Percentiles rank a stretch among this genome's conserved stretches.
Evolutionary conservation across 2,113 vertebrate genomes (phyloP).

Genomic region (Dicentrarchus labrax): DNA sequence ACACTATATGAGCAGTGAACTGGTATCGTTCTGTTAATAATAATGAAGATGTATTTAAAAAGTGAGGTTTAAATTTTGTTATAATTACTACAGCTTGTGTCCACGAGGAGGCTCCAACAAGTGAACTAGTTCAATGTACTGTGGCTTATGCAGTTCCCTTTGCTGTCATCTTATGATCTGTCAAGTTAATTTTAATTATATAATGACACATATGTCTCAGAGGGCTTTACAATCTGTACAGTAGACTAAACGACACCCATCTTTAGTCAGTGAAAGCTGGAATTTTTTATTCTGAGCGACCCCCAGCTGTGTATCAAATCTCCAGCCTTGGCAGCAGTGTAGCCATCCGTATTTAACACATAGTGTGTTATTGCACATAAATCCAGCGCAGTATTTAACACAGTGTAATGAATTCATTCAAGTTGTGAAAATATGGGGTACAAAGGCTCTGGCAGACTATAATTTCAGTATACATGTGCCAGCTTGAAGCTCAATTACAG

Average conservation of each 20-base stretch:
- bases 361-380: constrained; percentile 12
- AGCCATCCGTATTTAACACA: neutral
- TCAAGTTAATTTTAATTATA: neutral
- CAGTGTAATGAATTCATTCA: constrained; percentile 28
- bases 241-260: neutral
- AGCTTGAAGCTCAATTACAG: constrained; percentile 36
- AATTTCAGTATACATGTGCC: constrained; percentile 20
- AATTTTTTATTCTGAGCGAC: neutral
- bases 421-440: constrained; percentile 12
- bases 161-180: neutral
- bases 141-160: too few species aligned
- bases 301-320: constrained; percentile 24
- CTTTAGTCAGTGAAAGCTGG: neutral
- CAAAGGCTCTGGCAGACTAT: constrained; percentile 13
- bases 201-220: neutral
- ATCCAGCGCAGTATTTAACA: constrained; percentile 22
- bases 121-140: too few species aligned
- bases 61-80: too few species aligned
- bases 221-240: neutral
- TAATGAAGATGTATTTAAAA: too few species aligned
- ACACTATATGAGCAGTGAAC: neutral
- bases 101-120: too few species aligned
- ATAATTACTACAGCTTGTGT: too few species aligned
- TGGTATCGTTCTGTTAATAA: neutral
- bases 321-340: constrained; percentile 2